Conservation (phyloP, 2,113 vertebrate species). For the Sisor rabdophorus region DNA sequence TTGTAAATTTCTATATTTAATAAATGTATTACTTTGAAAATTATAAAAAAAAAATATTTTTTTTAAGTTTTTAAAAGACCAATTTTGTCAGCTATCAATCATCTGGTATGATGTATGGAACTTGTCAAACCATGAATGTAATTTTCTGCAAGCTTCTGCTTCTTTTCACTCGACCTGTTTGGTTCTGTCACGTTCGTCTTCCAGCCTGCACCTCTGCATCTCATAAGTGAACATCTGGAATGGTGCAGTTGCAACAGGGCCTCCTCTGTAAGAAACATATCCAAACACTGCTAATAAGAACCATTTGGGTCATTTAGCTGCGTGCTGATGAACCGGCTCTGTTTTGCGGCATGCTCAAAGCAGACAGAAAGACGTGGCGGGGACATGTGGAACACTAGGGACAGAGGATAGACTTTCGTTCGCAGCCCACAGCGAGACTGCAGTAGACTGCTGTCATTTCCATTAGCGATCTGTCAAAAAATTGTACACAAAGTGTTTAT, state of each 20-base stretch:
- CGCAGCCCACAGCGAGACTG: not conserved
- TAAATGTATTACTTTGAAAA: no score
- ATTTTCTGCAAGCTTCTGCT: conserved; percentile 17
- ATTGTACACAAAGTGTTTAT: not conserved
- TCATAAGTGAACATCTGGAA: conserved; percentile 46
- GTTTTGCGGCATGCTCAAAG: conserved; percentile 26
- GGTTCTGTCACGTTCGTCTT: conserved; percentile 24
- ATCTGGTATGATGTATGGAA: not conserved
- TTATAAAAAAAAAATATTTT: no score
- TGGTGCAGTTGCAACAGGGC: conserved; percentile 31
- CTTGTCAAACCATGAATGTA: not conserved
- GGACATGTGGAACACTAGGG: conserved; percentile 8
- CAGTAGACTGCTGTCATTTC: not conserved
- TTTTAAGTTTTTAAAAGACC: no score
- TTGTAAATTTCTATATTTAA: not conserved
- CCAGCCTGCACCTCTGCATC: conserved; percentile 31
- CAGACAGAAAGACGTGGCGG: not conserved
- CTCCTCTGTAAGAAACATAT: conserved; percentile 54
- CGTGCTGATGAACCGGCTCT: conserved; percentile 41
- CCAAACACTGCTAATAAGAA: conserved; percentile 49
- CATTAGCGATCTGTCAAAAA: not conserved
- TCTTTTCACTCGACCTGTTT: conserved; percentile 21
- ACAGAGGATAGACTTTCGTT: conserved; percentile 34
- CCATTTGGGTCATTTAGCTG: conserved; percentile 44
- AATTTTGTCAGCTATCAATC: conserved; percentile 13